A percentile compares a stretch with the other conserved stretches of the same genome.
Evolutionary conservation across 2,113 vertebrate genomes (phyloP).

Genomic region (Porphyrio hochstetteri): DNA sequence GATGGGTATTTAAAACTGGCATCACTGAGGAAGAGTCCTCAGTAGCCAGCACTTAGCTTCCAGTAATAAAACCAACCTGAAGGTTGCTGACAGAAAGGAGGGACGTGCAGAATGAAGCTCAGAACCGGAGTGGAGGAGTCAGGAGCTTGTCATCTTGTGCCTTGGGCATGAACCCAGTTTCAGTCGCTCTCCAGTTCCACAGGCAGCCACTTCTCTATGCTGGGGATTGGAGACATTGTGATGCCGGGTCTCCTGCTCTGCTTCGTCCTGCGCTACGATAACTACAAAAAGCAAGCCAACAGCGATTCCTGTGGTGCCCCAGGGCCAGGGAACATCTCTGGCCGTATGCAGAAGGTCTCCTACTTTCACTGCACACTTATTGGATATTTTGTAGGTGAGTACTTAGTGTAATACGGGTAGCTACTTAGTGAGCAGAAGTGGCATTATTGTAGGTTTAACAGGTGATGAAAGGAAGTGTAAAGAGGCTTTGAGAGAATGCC

Average conservation of each 20-base stretch:
- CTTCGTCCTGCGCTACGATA: slow-evolving; percentile 97
- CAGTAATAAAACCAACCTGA: not conserved
- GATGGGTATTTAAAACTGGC: not conserved
- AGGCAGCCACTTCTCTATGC: slow-evolving; percentile 98
- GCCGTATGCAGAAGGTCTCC: slow-evolving; percentile 97
- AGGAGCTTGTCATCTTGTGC: not conserved
- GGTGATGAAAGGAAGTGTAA: not conserved
- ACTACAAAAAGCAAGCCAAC: slow-evolving; percentile 96
- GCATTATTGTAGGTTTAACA: slow-evolving; percentile 20
- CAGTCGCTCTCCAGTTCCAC: slow-evolving; percentile 82
- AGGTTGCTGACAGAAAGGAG: fast-evolving
- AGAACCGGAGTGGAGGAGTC: not conserved
- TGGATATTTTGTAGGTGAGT: slow-evolving; percentile 98
- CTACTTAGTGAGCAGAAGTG: not conserved
- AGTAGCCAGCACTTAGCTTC: not conserved
- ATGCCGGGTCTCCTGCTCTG: slow-evolving; percentile 98
- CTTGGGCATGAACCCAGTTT: not conserved
- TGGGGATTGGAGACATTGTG: slow-evolving; percentile 98
- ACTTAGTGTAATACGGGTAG: not conserved
- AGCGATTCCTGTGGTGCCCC: slow-evolving; percentile 81
- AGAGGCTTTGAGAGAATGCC: not conserved
- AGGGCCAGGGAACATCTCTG: slow-evolving; percentile 87
- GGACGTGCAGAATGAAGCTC: not conserved
- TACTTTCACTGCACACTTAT: slow-evolving; percentile 99
- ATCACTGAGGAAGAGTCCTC: not conserved